Base-by-base conservation (phyloP, 2,797 vertebrate genomes). In the Austrolebias charrua region DNA sequence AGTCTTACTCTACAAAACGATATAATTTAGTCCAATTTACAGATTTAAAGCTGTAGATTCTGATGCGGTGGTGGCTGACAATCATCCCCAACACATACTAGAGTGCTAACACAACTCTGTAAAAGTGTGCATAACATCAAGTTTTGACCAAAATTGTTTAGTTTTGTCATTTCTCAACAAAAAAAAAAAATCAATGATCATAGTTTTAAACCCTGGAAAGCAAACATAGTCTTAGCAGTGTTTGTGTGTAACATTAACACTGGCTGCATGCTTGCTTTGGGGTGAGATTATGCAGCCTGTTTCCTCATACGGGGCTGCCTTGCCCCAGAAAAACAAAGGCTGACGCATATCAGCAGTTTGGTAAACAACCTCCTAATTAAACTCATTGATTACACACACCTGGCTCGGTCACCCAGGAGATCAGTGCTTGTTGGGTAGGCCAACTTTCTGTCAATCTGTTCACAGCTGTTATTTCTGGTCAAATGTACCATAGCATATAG, bases 321-420 rank as follows among this genome's bases (percentile, higher is more conserved):
- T 80, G 68, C 55, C 78, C 75, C 56, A 79, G 75, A 81, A 83
- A 78, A 84, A 84, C 75, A 75, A 79, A 80, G 73, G 81, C 80
- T 66, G 68, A 19, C 24, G 46, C 60, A 58, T 74, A 80, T 71
- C 74, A 68, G 76, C 72, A 71, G 74, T 73, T 80, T 70, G 72
- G 79, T 81, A 87, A 88, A 86, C 81, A 90, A 83, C 59, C 51
- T 79, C 55, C 66, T 85, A 84, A 89, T 87, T 86, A 80, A 61
- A 78, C 64, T 60, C 79, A 84, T 84, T 85, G 83, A 82, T 90
- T 80, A 80, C 60, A 75, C 56, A 79, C 78, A 84, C 77, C 79
- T 71, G 74, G 70, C 70, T 76, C 59, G 69, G 60, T 58, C 66
- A 70, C 38, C 60, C 57, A 1, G 53, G 53, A 75, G 69, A 80